A percentile compares a stretch with the other conserved stretches of the same genome.
phyloP scores from a whole-genome alignment of 1,140 invertebrate genomes.

The Microplitis demolitor region DNA sequence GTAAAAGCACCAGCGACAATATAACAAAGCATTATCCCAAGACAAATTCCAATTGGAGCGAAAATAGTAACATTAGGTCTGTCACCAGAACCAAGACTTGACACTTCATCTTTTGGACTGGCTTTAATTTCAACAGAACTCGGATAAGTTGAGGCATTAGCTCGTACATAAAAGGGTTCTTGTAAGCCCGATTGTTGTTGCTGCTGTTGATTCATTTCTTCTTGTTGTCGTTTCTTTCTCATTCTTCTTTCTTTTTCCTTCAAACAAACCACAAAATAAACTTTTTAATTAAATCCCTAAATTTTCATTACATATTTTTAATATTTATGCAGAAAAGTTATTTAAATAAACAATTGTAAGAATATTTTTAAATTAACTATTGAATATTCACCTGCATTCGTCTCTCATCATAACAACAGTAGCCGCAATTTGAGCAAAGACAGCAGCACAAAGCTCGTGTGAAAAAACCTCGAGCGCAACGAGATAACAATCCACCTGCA shows the following conservation, averaged over 20 bases:
- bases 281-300: no score
- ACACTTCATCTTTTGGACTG: slow-evolving; percentile 63
- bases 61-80: slow-evolving; percentile 76
- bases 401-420: slow-evolving; percentile 83
- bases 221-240: slow-evolving; percentile 76
- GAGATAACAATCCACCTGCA: slow-evolving; percentile 80
- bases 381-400: slow-evolving; percentile 66
- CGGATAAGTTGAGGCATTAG: slow-evolving; percentile 74
- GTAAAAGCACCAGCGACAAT: slow-evolving; percentile 87
- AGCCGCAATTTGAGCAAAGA: slow-evolving; percentile 82
- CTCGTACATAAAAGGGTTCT: slow-evolving; percentile 80
- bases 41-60: slow-evolving; percentile 76
- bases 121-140: slow-evolving; percentile 73
- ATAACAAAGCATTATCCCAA: slow-evolving; percentile 81
- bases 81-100: slow-evolving; percentile 56
- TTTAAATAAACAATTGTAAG: no score
- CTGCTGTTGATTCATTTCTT: slow-evolving; percentile 71
- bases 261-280: not conserved
- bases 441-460: slow-evolving; percentile 81
- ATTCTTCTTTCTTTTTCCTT: slow-evolving; percentile 76
- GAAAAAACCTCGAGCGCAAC: slow-evolving; percentile 86
- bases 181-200: slow-evolving; percentile 69
- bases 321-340: not conserved
- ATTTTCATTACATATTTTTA: no score
- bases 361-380: no score